phyloP scores from a whole-genome alignment of 2,888 invertebrate genomes.

The Neocrepidodera transversa region DNA sequence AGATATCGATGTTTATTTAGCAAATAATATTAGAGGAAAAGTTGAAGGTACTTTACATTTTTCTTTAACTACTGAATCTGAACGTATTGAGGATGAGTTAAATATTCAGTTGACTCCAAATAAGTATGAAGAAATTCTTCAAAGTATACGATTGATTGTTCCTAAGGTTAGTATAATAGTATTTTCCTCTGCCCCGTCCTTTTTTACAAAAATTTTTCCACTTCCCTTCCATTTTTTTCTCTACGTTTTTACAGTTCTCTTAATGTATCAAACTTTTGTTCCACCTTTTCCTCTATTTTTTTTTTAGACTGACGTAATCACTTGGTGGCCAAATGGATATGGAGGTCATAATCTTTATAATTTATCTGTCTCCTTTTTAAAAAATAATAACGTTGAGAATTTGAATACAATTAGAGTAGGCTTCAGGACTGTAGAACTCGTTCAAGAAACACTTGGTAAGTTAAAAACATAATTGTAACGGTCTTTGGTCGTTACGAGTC shows the following conservation, averaged over 20 bases:
- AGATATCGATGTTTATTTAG: slow-evolving; percentile 59
- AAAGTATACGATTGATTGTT: slow-evolving; percentile 19
- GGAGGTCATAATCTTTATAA: slow-evolving; percentile 82
- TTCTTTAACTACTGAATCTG: not conserved
- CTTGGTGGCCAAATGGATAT: slow-evolving; percentile 97
- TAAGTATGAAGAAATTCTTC: slow-evolving; percentile 53
- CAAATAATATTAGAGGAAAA: slow-evolving; percentile 39
- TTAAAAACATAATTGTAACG: not conserved
- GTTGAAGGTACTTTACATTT: slow-evolving; percentile 44
- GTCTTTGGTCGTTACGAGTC: too few relatives aligned
- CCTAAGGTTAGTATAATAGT: slow-evolving; percentile 42
- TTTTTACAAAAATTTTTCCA: too few relatives aligned
- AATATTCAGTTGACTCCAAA: slow-evolving; percentile 34
- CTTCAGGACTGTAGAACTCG: slow-evolving; percentile 84
- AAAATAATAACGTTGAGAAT: slow-evolving; percentile 50
- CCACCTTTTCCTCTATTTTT: too few relatives aligned
- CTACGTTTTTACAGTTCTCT: too few relatives aligned
- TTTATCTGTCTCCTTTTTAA: slow-evolving; percentile 64
- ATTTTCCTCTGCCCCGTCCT: too few relatives aligned
- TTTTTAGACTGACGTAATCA: slow-evolving; percentile 58
- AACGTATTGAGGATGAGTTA: slow-evolving; percentile 1
- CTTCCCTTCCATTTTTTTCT: too few relatives aligned
- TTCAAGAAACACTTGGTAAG: slow-evolving; percentile 71
- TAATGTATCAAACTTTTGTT: too few relatives aligned
- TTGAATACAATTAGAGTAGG: slow-evolving; percentile 74